Percentiles rank a stretch among this genome's conserved stretches.
phyloP scores from a whole-genome alignment of 2,888 invertebrate species.

The Dryadula phaetusa region DNA sequence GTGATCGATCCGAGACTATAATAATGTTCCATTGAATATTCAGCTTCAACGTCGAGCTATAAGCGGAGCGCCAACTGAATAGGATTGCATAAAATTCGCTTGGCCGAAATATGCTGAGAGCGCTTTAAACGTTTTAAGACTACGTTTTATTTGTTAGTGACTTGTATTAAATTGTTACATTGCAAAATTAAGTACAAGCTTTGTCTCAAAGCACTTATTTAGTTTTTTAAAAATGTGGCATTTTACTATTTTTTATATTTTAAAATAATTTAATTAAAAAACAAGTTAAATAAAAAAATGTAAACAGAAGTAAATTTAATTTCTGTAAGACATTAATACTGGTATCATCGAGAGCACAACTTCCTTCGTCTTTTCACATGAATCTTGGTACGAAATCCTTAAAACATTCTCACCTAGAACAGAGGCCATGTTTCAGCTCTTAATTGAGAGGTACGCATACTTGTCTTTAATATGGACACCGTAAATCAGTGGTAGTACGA shows the following conservation, averaged over 20 bases:
- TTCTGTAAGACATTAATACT: slow-evolving; percentile 18
- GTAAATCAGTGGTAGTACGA: slow-evolving; percentile 75
- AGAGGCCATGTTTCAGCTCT: slow-evolving; percentile 49
- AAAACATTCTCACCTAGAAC: slow-evolving; percentile 64
- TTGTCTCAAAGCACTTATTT: slow-evolving; percentile 7
- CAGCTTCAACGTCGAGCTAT: slow-evolving; percentile 44
- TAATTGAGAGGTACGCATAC: slow-evolving; percentile 68
- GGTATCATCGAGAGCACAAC: slow-evolving; percentile 8
- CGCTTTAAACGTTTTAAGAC: slow-evolving; percentile 58
- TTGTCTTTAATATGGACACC: slow-evolving; percentile 73
- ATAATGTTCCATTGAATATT: slow-evolving; percentile 32
- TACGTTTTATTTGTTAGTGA: slow-evolving; percentile 50
- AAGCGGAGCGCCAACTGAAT: slow-evolving; percentile 57
- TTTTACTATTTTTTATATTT: not conserved
- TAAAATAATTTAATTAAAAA: not conserved
- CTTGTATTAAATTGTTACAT: slow-evolving; percentile 38
- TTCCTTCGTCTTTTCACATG: slow-evolving; percentile 30
- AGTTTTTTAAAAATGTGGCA: not conserved
- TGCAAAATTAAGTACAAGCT: slow-evolving; percentile 26
- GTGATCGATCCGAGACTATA: slow-evolving; percentile 22
- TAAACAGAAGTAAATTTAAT: not conserved
- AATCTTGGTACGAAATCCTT: slow-evolving; percentile 47
- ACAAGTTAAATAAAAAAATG: not conserved
- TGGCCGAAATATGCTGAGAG: slow-evolving; percentile 68
- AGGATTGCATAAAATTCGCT: slow-evolving; percentile 66